Evolutionary conservation across 2,888 invertebrate species (phyloP).

Genomic region (Cryptosula pallasiana): DNA sequence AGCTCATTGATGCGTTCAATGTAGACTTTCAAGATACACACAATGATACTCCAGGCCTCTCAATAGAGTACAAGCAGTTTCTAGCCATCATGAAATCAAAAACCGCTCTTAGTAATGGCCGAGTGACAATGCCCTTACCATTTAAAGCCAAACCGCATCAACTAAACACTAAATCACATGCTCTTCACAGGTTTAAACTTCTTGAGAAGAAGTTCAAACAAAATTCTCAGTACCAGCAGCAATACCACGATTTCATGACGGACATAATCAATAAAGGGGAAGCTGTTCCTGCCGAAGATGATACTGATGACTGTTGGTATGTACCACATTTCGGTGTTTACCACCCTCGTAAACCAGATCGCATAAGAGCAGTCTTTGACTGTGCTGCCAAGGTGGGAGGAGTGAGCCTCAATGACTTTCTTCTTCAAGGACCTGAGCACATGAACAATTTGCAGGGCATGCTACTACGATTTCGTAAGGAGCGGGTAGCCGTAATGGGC

Average conservation of each 20-base stretch:
- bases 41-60: conserved; percentile 15
- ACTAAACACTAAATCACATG: background rate
- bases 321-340: conserved; percentile 31
- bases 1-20: conserved; percentile 4
- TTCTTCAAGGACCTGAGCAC: conserved; percentile 30
- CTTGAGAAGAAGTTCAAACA: conserved; percentile 17
- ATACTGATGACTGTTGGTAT: conserved; percentile 27
- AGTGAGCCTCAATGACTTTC: conserved; percentile 29
- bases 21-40: background rate
- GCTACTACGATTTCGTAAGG: conserved; percentile 29
- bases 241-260: conserved; percentile 20
- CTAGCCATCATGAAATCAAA: too few relatives aligned
- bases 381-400: too few relatives aligned
- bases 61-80: conserved; percentile 13
- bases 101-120: background rate
- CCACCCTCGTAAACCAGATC: conserved; percentile 28
- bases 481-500: conserved; percentile 28
- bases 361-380: conserved; percentile 31
- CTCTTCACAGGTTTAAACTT: conserved; percentile 12
- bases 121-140: conserved; percentile 5
- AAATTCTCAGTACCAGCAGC: background rate
- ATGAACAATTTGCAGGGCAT: conserved; percentile 30
- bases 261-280: conserved; percentile 16
- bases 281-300: conserved; percentile 5
- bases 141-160: conserved; percentile 14